A percentile compares a stretch with the other conserved stretches of the same genome.
These are phyloP conservation scores for Stegophylla sp. DNA, from an alignment of 2,888 invertebrate genomes.

Conservation along the genomic window DNA sequence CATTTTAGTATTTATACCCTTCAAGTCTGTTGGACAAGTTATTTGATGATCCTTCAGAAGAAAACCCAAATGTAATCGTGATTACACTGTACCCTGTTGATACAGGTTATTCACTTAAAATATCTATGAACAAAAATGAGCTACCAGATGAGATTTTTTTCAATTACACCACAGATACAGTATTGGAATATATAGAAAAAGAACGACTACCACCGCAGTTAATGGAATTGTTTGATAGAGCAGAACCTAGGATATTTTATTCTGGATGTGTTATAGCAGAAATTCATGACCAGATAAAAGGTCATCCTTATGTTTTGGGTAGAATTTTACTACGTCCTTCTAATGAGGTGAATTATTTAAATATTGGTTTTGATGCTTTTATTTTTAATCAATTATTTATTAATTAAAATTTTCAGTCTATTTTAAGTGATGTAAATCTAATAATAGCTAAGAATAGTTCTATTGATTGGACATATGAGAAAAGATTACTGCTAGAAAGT, in stretches of 20 bases:
- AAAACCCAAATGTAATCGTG: slow-evolving; percentile 21
- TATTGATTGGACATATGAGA: slow-evolving; percentile 76
- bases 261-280: slow-evolving; percentile 91
- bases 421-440: slow-evolving; percentile 72
- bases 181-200: slow-evolving; percentile 86
- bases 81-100: slow-evolving; percentile 39
- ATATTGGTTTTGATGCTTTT: neutral
- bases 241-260: slow-evolving; percentile 86
- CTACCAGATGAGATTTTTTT: slow-evolving; percentile 32
- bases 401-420: slow-evolving; percentile 66
- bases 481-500: slow-evolving; percentile 80
- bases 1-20: slow-evolving; percentile 35
- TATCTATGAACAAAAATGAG: slow-evolving; percentile 11
- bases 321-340: slow-evolving; percentile 88
- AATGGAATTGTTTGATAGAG: slow-evolving; percentile 81
- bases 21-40: slow-evolving; percentile 40
- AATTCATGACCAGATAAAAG: slow-evolving; percentile 85
- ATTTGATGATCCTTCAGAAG: slow-evolving; percentile 75
- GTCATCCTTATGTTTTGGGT: too few relatives aligned
- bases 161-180: slow-evolving; percentile 78
- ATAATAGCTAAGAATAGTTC: slow-evolving; percentile 65
- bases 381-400: slow-evolving; percentile 61
- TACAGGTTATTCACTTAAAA: slow-evolving; percentile 48
- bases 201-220: slow-evolving; percentile 88
- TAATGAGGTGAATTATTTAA: slow-evolving; percentile 72